Evolutionary conservation across 1,140 invertebrate genomes (phyloP).

Genomic region (Lordiphosa mommai): DNA sequence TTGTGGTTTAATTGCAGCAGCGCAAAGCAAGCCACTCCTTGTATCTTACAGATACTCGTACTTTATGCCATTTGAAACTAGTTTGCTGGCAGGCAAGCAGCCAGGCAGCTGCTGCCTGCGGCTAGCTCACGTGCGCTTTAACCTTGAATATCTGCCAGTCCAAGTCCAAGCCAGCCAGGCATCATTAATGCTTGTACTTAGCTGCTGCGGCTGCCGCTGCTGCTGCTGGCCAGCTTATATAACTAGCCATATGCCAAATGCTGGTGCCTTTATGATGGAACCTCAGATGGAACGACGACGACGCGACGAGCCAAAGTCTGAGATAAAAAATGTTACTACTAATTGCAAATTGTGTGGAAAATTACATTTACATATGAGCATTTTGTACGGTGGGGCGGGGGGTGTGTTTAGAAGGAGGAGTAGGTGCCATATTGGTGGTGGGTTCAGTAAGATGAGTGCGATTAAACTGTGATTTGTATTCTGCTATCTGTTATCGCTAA

Average conservation of each 20-base stretch:
- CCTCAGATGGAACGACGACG: background rate
- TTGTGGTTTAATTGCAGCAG: conserved; percentile 25
- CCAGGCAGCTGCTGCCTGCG: conserved; percentile 36
- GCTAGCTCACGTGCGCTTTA: conserved; percentile 65
- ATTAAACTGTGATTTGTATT: conserved; percentile 1
- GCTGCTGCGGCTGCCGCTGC: background rate
- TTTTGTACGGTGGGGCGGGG: background rate
- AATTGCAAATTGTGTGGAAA: conserved; percentile 76
- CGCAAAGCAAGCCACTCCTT: conserved; percentile 16
- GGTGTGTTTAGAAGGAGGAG: background rate
- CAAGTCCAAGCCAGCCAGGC: conserved; percentile 46
- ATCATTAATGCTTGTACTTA: conserved; percentile 47
- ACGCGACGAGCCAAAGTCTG: conserved; percentile 3
- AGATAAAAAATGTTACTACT: conserved; percentile 60
- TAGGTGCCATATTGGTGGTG: background rate
- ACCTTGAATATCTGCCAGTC: conserved; percentile 58
- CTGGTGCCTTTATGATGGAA: conserved; percentile 58
- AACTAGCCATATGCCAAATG: conserved; percentile 45
- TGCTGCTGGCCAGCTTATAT: conserved; percentile 60
- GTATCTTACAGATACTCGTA: conserved; percentile 59
- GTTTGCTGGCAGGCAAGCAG: conserved; percentile 43
- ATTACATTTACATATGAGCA: conserved; percentile 61
- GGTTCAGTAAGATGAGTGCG: background rate
- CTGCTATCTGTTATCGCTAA: conserved; percentile 12
- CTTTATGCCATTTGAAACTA: conserved; percentile 73